Conservation (phyloP, 1,140 invertebrate genomes). For the Caligus rogercresseyi region DNA sequence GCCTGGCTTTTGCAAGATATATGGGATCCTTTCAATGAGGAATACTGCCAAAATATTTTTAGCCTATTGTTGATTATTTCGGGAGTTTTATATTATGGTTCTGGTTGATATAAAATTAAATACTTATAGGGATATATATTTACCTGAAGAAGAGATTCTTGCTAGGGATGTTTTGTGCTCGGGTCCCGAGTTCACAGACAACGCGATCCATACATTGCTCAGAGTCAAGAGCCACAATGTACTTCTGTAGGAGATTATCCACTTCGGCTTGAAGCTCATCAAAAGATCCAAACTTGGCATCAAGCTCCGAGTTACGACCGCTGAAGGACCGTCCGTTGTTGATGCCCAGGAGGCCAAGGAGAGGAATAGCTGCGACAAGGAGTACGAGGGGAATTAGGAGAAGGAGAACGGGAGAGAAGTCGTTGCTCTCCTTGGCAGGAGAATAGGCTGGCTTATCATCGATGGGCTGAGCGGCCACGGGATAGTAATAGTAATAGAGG, state of each 20-base stretch:
- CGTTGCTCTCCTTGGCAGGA: not conserved
- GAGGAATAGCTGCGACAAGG: not conserved
- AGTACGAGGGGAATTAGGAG: not conserved
- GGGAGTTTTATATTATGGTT: too few relatives aligned
- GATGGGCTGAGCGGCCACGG: conserved; percentile 8
- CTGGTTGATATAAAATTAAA: too few relatives aligned
- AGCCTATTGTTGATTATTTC: too few relatives aligned
- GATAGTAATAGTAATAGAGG: conserved; percentile 9
- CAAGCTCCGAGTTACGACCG: not conserved
- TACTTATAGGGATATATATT: too few relatives aligned
- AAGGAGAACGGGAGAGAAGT: not conserved
- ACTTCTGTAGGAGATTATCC: conserved; percentile 1
- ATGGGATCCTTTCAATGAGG: too few relatives aligned
- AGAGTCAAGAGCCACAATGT: not conserved
- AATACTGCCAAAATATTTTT: too few relatives aligned
- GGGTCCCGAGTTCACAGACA: conserved; percentile 3
- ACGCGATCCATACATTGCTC: conserved; percentile 10
- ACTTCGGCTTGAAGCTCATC: not conserved
- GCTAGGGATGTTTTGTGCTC: not conserved
- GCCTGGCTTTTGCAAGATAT: too few relatives aligned
- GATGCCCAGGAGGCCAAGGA: not conserved
- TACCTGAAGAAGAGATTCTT: conserved; percentile 9
- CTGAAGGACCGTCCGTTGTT: not conserved
- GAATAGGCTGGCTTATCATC: not conserved
- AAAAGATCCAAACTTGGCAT: conserved; percentile 9